Base-by-base conservation (phyloP, 23 tunicate genomes). In the Trididemnum nubilum region DNA sequence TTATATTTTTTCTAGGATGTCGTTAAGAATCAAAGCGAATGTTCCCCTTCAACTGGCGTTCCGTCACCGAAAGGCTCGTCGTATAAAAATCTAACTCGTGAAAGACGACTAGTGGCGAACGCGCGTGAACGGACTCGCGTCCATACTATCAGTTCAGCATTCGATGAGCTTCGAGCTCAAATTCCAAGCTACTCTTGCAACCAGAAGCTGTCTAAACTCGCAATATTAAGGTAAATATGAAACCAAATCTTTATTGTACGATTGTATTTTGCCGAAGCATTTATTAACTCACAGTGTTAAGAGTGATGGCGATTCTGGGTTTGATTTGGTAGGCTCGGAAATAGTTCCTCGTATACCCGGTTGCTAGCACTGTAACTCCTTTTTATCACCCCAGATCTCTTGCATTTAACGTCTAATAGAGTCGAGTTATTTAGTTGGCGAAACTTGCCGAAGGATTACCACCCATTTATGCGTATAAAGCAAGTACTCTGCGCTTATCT, bases 121-220 rank as follows among this genome's bases (percentile, higher is more conserved):
- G 99, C 99, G 3, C 86, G 99, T 2, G 99, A 96, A 76, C 72
- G 99, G 35, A 96, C 99, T 0, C 86, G 99, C n/a, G 99, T 96
- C 26, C 99, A 96, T 82, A 96, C 99, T 25, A 96, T 96, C 29
- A 85, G 97, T 64, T 91, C 99, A 0, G 99, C 99, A 1, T 96
- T 96, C 64, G 99, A 96, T 33, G 99, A 92, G 25, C 82, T 96
- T 2, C 87, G 99, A 18, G 73, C 76, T 0, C 97, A 92, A 70
- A 92, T 96, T 2, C 99, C 99, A 40, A 96, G 97, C 60, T 96
- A 96, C 54, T 91, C 97, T 4, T 96, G 96, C 85, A 96, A 96
- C 79, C 99, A 96, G 36, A 96, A 96, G 58, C 84, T 96, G 29
- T 96, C 99, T 36, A 96, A 96, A 69, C 88, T 96, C 19, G 99